phyloP scores from a whole-genome alignment of 2,888 invertebrate genomes.

The Diloba caeruleocephala region DNA sequence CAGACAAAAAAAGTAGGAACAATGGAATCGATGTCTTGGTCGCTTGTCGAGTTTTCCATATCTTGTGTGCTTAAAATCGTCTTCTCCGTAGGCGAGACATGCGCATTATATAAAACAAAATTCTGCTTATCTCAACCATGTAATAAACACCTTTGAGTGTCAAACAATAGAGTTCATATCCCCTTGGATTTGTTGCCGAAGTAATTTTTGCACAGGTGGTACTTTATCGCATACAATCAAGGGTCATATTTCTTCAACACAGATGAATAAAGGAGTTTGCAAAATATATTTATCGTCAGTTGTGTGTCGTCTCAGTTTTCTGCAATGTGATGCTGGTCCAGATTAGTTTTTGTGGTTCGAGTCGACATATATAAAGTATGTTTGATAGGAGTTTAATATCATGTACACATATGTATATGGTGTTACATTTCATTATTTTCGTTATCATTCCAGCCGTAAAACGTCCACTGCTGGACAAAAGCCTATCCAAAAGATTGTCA shows the following conservation, averaged over 20 bases:
- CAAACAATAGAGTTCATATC: slow-evolving; percentile 2
- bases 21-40: slow-evolving; percentile 68
- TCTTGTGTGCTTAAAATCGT: slow-evolving; percentile 57
- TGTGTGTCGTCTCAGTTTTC: slow-evolving; percentile 49
- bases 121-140: slow-evolving; percentile 6
- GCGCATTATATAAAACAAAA: slow-evolving; percentile 29
- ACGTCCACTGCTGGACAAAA: no score
- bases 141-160: background rate
- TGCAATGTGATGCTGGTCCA: slow-evolving; percentile 39
- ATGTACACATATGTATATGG: no score
- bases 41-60: slow-evolving; percentile 56
- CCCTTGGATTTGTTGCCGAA: background rate
- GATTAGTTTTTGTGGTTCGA: slow-evolving; percentile 45
- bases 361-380: no score
- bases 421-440: no score
- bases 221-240: background rate
- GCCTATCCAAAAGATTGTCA: no score
- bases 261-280: slow-evolving; percentile 8
- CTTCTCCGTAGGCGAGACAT: slow-evolving; percentile 58
- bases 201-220: background rate
- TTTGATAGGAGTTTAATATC: no score
- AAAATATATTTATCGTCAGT: slow-evolving; percentile 28
- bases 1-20: slow-evolving; percentile 60
- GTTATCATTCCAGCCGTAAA: no score
- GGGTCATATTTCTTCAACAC: slow-evolving; percentile 3